Evolutionary conservation across 1,140 invertebrate species (phyloP).

Genomic region (Drosophila orosa): DNA sequence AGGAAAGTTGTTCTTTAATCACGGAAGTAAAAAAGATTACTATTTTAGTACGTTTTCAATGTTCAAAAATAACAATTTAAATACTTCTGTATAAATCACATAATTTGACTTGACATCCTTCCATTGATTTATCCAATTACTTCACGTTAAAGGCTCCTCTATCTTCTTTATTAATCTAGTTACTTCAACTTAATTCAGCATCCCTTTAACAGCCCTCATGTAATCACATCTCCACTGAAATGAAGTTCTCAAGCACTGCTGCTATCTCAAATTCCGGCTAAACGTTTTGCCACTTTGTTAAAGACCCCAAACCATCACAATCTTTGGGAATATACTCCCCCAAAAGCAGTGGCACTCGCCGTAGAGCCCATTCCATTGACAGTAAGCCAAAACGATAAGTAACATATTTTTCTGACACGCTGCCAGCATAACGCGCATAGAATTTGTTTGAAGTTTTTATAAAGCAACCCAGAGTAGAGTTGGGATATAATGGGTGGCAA

Average conservation of each 20-base stretch:
- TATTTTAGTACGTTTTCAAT: no score
- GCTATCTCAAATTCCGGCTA: slow-evolving; percentile 15
- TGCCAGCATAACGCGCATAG: slow-evolving; percentile 63
- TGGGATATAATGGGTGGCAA: slow-evolving; percentile 25
- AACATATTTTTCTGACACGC: slow-evolving; percentile 79
- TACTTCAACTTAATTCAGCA: background rate
- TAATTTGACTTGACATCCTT: background rate
- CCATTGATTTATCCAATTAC: background rate
- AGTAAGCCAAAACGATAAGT: slow-evolving; percentile 62
- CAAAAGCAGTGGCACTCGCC: slow-evolving; percentile 4
- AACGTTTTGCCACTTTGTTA: slow-evolving; percentile 45
- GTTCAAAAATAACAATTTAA: no score
- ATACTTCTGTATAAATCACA: no score
- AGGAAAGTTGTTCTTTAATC: no score
- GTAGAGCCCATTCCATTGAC: slow-evolving; percentile 37
- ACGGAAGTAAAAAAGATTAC: no score
- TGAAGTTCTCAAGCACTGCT: slow-evolving; percentile 30
- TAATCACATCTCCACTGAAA: slow-evolving; percentile 13
- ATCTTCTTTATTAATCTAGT: background rate
- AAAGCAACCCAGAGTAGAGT: slow-evolving; percentile 38
- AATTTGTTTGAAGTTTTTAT: slow-evolving; percentile 80
- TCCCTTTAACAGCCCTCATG: background rate
- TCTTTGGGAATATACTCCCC: slow-evolving; percentile 5
- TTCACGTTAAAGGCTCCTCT: background rate
- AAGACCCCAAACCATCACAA: slow-evolving; percentile 10